Percentiles rank a stretch among this genome's conserved stretches.
Evolutionary conservation across 2,113 vertebrate genomes (phyloP).

Genomic region (Platysternon megacephalum): DNA sequence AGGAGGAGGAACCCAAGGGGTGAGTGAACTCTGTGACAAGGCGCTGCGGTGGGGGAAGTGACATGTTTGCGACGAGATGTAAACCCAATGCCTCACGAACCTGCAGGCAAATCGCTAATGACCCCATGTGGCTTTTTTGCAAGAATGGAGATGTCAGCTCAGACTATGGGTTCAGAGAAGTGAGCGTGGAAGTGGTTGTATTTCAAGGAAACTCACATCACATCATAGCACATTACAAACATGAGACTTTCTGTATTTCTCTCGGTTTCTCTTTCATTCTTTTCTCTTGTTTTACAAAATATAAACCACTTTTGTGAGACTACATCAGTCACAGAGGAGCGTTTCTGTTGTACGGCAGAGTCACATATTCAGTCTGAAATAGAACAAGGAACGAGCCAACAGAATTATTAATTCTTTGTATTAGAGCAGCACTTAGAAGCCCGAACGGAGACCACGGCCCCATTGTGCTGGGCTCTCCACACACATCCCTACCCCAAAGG

Average conservation of each 20-base stretch:
- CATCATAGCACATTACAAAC: not conserved
- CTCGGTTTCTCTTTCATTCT: not conserved
- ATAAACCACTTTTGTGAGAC: not conserved
- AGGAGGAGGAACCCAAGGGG: too few relatives aligned
- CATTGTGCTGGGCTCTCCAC: not conserved
- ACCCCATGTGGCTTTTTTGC: not conserved
- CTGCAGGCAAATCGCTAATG: not conserved
- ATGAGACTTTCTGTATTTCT: not conserved
- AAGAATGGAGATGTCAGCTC: not conserved
- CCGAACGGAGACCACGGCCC: fast-evolving
- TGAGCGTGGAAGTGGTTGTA: not conserved
- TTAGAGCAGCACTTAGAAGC: not conserved
- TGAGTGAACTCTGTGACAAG: too few relatives aligned
- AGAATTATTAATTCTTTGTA: not conserved
- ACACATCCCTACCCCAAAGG: not conserved
- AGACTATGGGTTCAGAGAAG: not conserved
- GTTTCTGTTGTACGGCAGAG: not conserved
- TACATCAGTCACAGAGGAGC: not conserved
- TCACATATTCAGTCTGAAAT: not conserved
- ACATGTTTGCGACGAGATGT: not conserved
- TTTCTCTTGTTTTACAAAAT: not conserved
- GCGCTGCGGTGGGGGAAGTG: not conserved
- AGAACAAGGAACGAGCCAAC: not conserved
- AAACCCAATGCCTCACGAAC: not conserved
- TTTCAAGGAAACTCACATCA: not conserved